phyloP scores from a whole-genome alignment of 2,113 vertebrate species.

The Elephantulus edwardii region DNA sequence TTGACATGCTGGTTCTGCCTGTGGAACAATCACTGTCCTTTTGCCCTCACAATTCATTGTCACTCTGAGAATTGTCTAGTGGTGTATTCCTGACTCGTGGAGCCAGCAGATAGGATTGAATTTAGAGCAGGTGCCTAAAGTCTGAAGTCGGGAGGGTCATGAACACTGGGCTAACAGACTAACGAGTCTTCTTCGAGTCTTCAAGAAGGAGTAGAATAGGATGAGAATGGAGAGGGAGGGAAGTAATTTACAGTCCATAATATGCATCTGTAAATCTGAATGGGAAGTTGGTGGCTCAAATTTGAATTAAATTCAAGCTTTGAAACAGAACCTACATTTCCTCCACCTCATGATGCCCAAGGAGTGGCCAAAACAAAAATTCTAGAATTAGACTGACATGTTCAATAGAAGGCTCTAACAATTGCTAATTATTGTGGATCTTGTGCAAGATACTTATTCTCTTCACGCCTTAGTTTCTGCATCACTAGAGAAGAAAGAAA shows the following conservation, averaged over 20 bases:
- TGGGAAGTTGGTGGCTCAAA: neutral
- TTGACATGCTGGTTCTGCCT: neutral
- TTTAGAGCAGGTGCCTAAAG: neutral
- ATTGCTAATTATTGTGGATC: neutral
- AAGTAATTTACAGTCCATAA: neutral
- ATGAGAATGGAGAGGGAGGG: neutral
- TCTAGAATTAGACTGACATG: neutral
- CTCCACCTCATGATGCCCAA: neutral
- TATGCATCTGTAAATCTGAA: neutral
- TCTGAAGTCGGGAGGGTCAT: neutral
- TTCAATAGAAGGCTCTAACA: neutral
- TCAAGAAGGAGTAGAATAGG: neutral
- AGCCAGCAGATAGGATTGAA: neutral
- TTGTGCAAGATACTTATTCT: neutral
- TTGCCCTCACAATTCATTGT: neutral
- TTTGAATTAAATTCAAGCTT: neutral
- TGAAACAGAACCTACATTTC: neutral
- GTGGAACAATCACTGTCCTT: neutral
- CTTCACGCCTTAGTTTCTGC: neutral
- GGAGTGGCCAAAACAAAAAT: neutral
- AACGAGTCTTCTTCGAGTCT: neutral
- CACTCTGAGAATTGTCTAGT: neutral
- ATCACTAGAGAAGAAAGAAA: neutral
- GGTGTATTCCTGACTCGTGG: neutral
- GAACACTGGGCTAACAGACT: neutral